Evolutionary conservation across 2,797 vertebrate species (phyloP).

Genomic region (Protosalanx chinensis): DNA sequence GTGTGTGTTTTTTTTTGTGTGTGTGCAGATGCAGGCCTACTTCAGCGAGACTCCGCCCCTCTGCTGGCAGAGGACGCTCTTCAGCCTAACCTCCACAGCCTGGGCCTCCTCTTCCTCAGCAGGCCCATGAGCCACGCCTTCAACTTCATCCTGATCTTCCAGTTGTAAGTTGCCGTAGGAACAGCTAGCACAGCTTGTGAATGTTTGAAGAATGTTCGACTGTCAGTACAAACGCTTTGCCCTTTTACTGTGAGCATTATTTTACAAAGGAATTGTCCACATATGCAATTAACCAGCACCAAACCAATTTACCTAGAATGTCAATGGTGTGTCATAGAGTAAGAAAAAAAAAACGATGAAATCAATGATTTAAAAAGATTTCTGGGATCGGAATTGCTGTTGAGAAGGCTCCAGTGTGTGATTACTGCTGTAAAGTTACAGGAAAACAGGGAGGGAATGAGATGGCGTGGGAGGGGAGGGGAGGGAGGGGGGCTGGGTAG

Average conservation of each 20-base stretch:
- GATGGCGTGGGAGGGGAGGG: not conserved
- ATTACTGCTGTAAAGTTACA: too few relatives aligned
- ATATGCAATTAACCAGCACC: too few relatives aligned
- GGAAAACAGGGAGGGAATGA: too few relatives aligned
- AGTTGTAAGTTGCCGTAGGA: constrained; percentile 66
- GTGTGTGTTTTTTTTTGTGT: constrained; percentile 9
- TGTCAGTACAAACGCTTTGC: too few relatives aligned
- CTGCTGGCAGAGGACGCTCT: constrained; percentile 41
- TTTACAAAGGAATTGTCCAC: too few relatives aligned
- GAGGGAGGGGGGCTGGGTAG: not conserved
- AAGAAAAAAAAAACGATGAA: too few relatives aligned
- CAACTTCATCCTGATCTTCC: constrained; percentile 69
- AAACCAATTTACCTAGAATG: too few relatives aligned
- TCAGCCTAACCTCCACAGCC: constrained; percentile 67
- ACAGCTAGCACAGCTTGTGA: not conserved
- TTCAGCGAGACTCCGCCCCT: constrained; percentile 41
- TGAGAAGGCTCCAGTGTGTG: not conserved
- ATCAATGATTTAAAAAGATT: too few relatives aligned
- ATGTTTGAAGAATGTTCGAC: too few relatives aligned
- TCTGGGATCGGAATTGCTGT: too few relatives aligned
- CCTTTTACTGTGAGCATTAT: too few relatives aligned
- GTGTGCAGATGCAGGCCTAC: constrained; percentile 63
- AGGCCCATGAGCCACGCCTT: constrained; percentile 67
- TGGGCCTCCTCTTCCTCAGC: constrained; percentile 68
- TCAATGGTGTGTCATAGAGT: too few relatives aligned